Percentiles rank a stretch among this genome's conserved stretches.
phyloP scores from a whole-genome alignment of 2,113 vertebrate species.

The Halichoerus grypus region DNA sequence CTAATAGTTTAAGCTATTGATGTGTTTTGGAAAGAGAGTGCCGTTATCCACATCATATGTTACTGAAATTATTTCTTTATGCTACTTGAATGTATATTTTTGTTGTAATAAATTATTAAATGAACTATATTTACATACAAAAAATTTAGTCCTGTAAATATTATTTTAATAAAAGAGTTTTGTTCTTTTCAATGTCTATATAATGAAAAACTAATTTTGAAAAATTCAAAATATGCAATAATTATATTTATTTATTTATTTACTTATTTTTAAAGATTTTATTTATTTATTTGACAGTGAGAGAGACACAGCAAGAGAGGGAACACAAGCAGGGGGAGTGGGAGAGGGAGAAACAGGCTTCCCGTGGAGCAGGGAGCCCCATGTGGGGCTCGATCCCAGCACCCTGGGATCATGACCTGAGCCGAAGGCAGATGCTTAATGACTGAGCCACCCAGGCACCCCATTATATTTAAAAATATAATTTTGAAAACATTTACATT shows the following conservation, averaged over 20 bases:
- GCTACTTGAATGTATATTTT: not conserved
- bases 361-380: too few species aligned
- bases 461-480: not conserved
- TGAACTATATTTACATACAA: not conserved
- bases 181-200: not conserved
- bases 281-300: too few species aligned
- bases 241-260: not conserved
- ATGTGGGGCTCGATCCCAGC: too few species aligned
- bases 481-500: slow-evolving; percentile 33
- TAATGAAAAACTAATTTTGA: slow-evolving; percentile 36
- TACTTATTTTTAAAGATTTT: too few species aligned
- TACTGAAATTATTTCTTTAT: slow-evolving; percentile 29
- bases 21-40: not conserved
- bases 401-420: too few species aligned
- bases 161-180: slow-evolving; percentile 17
- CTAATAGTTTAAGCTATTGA: not conserved
- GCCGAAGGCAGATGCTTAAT: too few species aligned
- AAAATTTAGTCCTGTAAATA: not conserved
- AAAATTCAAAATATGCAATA: not conserved
- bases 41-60: not conserved
- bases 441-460: too few species aligned
- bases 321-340: too few species aligned
- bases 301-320: too few species aligned
- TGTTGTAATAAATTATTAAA: not conserved
- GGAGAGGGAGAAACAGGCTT: too few species aligned